Evolutionary conservation across 2,797 vertebrate species (phyloP).

Genomic region (Hoplostethus atlanticus): DNA sequence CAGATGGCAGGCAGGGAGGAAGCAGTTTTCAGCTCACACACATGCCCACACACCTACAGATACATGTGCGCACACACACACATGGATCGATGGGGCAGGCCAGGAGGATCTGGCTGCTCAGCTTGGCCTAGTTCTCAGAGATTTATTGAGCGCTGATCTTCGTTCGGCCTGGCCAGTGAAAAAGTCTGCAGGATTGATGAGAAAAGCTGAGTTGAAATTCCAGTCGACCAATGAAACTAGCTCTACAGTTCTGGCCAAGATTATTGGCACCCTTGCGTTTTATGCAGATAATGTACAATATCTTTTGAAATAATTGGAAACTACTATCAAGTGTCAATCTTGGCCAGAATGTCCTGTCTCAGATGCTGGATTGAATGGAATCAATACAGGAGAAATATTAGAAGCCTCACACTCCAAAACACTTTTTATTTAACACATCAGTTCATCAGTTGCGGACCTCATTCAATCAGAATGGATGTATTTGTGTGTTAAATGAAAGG

Average conservation of each 20-base stretch:
- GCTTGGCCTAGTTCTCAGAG: conserved; percentile 82
- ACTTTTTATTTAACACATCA: conserved; percentile 32
- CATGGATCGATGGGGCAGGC: conserved; percentile 68
- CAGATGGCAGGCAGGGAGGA: conserved; percentile 26
- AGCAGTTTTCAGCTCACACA: conserved; percentile 10
- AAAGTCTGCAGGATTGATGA: conserved; percentile 80
- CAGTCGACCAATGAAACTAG: conserved; percentile 54
- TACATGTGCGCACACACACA: conserved; percentile 19
- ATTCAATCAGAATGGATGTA: conserved; percentile 33
- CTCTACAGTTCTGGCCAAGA: conserved; percentile 4
- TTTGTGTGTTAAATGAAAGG: conserved; percentile 30
- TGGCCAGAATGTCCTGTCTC: conserved; percentile 26
- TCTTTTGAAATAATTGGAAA: too few relatives aligned
- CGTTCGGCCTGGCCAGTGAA: conserved; percentile 68
- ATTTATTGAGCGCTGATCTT: conserved; percentile 82
- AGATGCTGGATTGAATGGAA: conserved; percentile 54
- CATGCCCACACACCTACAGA: conserved; percentile 33
- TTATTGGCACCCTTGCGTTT: too few relatives aligned
- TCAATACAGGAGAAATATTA: conserved; percentile 50
- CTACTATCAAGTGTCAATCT: too few relatives aligned
- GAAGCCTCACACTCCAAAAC: conserved; percentile 44
- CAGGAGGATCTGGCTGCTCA: conserved; percentile 66
- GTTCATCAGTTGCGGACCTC: conserved; percentile 5
- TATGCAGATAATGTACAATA: too few relatives aligned
- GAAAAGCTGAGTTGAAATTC: conserved; percentile 75